phyloP scores from a whole-genome alignment of 1,140 invertebrate species.

The Cecropterus lyciades region DNA sequence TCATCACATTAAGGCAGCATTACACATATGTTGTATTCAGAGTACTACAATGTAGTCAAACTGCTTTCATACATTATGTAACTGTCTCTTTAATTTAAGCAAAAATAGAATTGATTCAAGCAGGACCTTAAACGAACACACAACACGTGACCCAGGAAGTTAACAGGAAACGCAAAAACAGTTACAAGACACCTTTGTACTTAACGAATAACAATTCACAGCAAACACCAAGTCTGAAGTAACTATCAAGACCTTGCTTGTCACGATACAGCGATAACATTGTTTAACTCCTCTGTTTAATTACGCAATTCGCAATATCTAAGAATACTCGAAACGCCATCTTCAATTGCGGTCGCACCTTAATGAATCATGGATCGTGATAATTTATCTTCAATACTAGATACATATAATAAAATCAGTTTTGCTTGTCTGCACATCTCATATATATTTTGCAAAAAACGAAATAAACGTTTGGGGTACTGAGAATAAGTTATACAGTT shows the following conservation, averaged over 20 bases:
- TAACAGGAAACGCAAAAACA: not conserved
- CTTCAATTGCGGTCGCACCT: not conserved
- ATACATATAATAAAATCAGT: too few species aligned
- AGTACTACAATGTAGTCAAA: too few species aligned
- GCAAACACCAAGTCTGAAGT: not conserved
- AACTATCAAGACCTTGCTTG: slow-evolving; percentile 22
- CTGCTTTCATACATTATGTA: too few species aligned
- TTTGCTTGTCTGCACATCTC: too few species aligned
- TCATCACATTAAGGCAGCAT: too few species aligned
- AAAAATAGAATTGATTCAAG: not conserved
- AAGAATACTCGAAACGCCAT: slow-evolving; percentile 2
- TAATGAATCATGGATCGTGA: not conserved
- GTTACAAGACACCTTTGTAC: not conserved
- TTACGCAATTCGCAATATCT: slow-evolving; percentile 25
- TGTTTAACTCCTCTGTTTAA: slow-evolving; percentile 30
- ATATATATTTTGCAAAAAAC: too few species aligned
- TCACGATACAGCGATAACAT: slow-evolving; percentile 25
- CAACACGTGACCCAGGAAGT: not conserved
- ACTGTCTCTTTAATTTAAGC: not conserved
- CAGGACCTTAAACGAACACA: not conserved
- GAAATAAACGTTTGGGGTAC: too few species aligned
- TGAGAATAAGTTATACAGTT: too few species aligned
- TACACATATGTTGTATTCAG: too few species aligned
- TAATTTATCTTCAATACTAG: too few species aligned
- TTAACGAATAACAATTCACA: not conserved